A percentile compares a stretch with the other conserved stretches of the same genome.
Evolutionary conservation across 2,888 invertebrate genomes (phyloP).

Genomic region (Aradus depressus): DNA sequence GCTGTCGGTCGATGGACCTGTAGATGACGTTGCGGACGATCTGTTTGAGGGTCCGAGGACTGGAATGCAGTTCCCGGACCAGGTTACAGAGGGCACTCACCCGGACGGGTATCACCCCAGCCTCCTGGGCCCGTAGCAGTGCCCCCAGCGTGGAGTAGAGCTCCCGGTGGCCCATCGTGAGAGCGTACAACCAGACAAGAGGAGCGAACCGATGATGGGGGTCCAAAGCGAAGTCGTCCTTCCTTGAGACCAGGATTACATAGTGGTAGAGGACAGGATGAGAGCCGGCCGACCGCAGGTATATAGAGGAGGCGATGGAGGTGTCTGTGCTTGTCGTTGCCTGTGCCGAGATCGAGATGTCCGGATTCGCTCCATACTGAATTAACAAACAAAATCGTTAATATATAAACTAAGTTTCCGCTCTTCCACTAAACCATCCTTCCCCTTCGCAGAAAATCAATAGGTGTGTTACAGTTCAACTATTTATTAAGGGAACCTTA

Average conservation of each 20-base stretch:
- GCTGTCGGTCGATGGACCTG: constrained; percentile 49
- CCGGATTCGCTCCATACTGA: constrained; percentile 58
- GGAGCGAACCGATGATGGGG: constrained; percentile 51
- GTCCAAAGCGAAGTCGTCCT: constrained; percentile 50
- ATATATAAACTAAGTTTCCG: too few relatives aligned
- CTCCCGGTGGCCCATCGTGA: constrained; percentile 55
- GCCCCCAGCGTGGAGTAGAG: constrained; percentile 55
- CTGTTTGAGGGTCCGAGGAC: constrained; percentile 60
- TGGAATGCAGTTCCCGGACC: constrained; percentile 51
- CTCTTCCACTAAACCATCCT: too few relatives aligned
- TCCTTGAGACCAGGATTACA: constrained; percentile 56
- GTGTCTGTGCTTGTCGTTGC: constrained; percentile 14
- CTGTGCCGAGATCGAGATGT: constrained; percentile 44
- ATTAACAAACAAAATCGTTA: not conserved
- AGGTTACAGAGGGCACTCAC: constrained; percentile 50
- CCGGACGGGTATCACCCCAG: constrained; percentile 50
- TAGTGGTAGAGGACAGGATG: constrained; percentile 53
- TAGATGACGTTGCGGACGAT: constrained; percentile 58
- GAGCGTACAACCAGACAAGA: constrained; percentile 52
- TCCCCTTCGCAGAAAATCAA: not conserved
- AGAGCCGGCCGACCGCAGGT: constrained; percentile 27
- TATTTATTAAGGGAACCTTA: too few relatives aligned
- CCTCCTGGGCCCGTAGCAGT: constrained; percentile 51
- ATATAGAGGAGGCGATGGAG: constrained; percentile 19
- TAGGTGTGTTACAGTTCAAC: too few relatives aligned